Evolutionary conservation across 2,113 vertebrate species (phyloP), one percentile per base, ranked within the genome.

Genomic region (Ageneiosus marmoratus): DNA sequence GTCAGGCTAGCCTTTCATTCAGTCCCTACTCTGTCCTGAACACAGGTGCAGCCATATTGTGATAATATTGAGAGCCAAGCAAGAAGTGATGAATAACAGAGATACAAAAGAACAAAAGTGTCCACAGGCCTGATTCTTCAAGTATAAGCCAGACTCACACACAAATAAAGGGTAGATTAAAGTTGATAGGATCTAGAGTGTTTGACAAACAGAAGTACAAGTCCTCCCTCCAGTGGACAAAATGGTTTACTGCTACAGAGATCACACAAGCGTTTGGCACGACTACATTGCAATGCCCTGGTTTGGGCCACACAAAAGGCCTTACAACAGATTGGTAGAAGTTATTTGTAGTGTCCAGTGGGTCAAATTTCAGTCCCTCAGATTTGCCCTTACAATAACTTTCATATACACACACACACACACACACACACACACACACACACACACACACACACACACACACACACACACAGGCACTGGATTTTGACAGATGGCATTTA

Each of bases 401-500:
- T 29, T n/a, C n/a, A n/a, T n/a, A n/a, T n/a, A n/a, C n/a, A 41
- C 70, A 50, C 69, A 73, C 44, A 83, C 5, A 5, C 37, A 41
- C 3, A 5, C 37, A 41, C 37, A 41, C 37, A 41, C 37, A 41
- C 37, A 41, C 37, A 41, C 37, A 41, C 37, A 81, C 77, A 76
- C 73, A 84, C 73, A 72, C 13, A 48, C 27, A 46, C 50, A 10
- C 63, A 65, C 62, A 65, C 15, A 37, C 32, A 67, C 63, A 84
- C 67, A 80, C 81, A 79, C 70, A 55, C 27, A 63, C 34, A 58
- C n/a, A 62, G 70, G 80, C 53, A 74, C 48, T 48, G 84, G 62
- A 91, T 89, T 93, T 93, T 91, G 92, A 92, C 92, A 94, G 93
- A 93, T 93, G 91, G 85, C 88, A 63, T 94, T 94, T 93, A 93